Base-by-base conservation (phyloP, 1,140 invertebrate genomes). In the Trachymyrmex septentrionalis region DNA sequence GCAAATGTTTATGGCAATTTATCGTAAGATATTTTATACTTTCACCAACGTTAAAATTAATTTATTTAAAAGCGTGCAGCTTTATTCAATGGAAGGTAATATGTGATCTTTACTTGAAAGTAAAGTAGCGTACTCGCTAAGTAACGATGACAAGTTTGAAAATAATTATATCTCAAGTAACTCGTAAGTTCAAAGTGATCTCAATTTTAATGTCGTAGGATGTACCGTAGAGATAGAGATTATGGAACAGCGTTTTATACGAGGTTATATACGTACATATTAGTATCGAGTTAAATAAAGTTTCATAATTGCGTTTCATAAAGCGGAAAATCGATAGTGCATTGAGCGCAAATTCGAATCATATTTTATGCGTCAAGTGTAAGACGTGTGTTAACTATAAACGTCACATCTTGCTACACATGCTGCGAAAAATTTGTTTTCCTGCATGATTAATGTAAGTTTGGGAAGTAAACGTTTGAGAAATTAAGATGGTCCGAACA, bases 111-210 rank as follows among this genome's bases (percentile, higher is more conserved):
- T 71, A 34, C n/a, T 55, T 21, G 71, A 44, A 44, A 55, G 30
- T 55, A n/a, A 21, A 57, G 6, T 71, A 81, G 19, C 14, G 14
- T 81, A 21, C 4, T 50, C 4, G 10, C 19, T 12, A 30, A 38
- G 66, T 81, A 38, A 69, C 21, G 50, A 61, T 44, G 55, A 73
- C 27, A 84, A 75, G 69, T 84, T 84, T 50, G 69, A 75, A 84
- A 84, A 84, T 84, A 73, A 75, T 84, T 73, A 84, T 50, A 61
- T 69, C 27, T 61, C 19, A 67, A 75, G 14, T 63, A 75, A 63
- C 69, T 61, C 48, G 21, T 12, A 5, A 50, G 69, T 75, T 84
- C 80, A 84, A 84, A 84, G 80, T 73, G 9, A 50, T 84, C n/a
- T 27, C 69, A 44, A 84, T 84, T 44, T 38, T 75, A 67, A 34